Conservation (phyloP, 2,888 invertebrate species). For the Zygogramma bicolorata region DNA sequence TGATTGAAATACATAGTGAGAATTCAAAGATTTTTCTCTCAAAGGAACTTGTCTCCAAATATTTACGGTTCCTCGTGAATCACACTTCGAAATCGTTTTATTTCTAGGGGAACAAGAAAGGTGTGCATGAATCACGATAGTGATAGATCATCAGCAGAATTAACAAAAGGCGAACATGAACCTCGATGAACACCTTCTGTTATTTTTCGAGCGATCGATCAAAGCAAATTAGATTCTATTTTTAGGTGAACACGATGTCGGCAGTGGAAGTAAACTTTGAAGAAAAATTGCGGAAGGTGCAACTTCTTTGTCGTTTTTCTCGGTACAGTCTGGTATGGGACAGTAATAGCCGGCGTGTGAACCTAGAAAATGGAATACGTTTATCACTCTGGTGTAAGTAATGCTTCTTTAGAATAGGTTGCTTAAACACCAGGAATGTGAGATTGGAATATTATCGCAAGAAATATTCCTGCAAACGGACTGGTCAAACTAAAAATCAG, state of each 20-base stretch:
- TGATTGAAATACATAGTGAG: too few relatives aligned
- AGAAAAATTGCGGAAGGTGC: background rate
- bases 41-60: too few relatives aligned
- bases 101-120: too few relatives aligned
- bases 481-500: too few relatives aligned
- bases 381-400: background rate
- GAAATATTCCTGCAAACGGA: too few relatives aligned
- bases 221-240: background rate
- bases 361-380: background rate
- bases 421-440: background rate
- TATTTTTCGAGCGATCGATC: constrained; percentile 3
- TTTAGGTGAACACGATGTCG: background rate
- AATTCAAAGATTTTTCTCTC: too few relatives aligned
- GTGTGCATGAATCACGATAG: background rate
- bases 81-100: too few relatives aligned
- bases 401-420: background rate
- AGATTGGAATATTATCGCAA: too few relatives aligned
- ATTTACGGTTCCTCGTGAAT: too few relatives aligned
- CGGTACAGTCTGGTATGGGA: background rate
- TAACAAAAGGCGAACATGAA: background rate
- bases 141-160: background rate
- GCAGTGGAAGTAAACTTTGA: background rate
- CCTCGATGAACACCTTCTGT: constrained; percentile 1
- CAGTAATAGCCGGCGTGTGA: background rate
- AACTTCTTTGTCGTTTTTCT: too few relatives aligned